Base-by-base conservation (phyloP, 2,888 invertebrate genomes). In the Shargacucullia verbasci region DNA sequence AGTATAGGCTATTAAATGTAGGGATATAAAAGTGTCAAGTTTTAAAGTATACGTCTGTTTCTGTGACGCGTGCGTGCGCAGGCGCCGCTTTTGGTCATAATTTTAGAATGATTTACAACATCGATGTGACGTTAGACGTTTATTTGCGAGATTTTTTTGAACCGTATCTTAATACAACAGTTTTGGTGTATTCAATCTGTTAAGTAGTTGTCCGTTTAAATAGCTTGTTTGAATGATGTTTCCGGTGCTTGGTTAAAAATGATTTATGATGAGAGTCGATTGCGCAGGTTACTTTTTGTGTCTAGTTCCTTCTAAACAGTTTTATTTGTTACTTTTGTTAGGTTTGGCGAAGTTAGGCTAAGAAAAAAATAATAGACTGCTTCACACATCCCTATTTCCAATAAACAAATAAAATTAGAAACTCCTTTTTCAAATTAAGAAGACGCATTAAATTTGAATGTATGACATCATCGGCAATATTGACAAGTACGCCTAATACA, bases 1-100 rank as follows among this genome's bases (percentile, higher is more conserved):
- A 83, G 84, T 87, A 92, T 90, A 89, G 87, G 89, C 87, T 86
- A 88, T 94, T 89, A 94, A 92, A 91, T 85, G 84, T 85, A 72
- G 80, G 82, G 78, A 82, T 84, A 84, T 91, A 87, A 92, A 75
- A 92, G 89, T 82, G 87, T 86, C 85, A 79, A 79, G 78, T 77
- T 77, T 73, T 52, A 77, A 74, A 74, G 71, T 70, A 45, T 70
- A 80, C 73, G 80, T 79, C 76, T 80, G 72, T 83, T 83, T 78
- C 40, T 14, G 67, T 60, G 79, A 68, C 68, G 71, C 80, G 67
- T 64, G 69, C 68, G 70, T 61, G 66, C 71, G 58, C 68, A 68
- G 80, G 79, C 81, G 80, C 80, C 78, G 86, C 81, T 79, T 82
- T 79, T 67, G 75, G 79, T 78, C 80, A 84, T 87, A 87, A 90